Evolutionary conservation across 2,888 invertebrate species (phyloP), one percentile per base, ranked within the genome.

Genomic region (Agrotis puta): DNA sequence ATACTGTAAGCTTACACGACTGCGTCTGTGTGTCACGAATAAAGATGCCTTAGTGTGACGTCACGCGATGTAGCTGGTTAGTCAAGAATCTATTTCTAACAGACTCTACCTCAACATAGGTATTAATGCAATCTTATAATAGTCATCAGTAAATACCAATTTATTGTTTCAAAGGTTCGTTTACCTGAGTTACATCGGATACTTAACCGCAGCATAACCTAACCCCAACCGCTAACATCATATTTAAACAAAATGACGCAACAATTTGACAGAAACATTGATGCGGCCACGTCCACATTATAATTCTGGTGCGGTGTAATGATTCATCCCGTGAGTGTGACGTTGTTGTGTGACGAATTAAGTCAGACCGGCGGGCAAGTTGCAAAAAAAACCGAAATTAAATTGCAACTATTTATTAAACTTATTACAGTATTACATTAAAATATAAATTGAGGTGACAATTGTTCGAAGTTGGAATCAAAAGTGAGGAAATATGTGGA

Each of bases 21-120:
- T 84, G 86, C 70, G 70, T 80, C 43, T 84, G 88, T 87, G 85
- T 88, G 88, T 81, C 85, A 81, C 50, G 53, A 77, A 77, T 63
- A 33, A 77, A 39, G 57, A 66, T 66, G 76, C 57, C 65, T 76
- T 61, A 18, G 33, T 51, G 27, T 77, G 54, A 70, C 48, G 45
- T 45, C 50, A 50, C 43, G 16, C 53, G 47, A 48, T 64, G 24
- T 48, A 56, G 47, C 16, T 59, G 11, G 20, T 20, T 20, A 53
- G 22, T 53, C 54, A 33, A 13, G 48, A 56, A 18, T 16, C n/a
- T 47, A 51, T 47, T 50, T 79, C 33, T 50, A 50, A 20, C n/a
- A 5, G 43, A 16, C 3, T 62, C 33, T 74, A 33, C 13, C n/a
- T 24, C 14, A 51, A 45, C 45, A 76, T 48, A n/a, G n/a, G n/a